Evolutionary conservation across 2,888 invertebrate species (phyloP), one percentile per base, ranked within the genome.

Genomic region (Trissolcus brochymenae): DNA sequence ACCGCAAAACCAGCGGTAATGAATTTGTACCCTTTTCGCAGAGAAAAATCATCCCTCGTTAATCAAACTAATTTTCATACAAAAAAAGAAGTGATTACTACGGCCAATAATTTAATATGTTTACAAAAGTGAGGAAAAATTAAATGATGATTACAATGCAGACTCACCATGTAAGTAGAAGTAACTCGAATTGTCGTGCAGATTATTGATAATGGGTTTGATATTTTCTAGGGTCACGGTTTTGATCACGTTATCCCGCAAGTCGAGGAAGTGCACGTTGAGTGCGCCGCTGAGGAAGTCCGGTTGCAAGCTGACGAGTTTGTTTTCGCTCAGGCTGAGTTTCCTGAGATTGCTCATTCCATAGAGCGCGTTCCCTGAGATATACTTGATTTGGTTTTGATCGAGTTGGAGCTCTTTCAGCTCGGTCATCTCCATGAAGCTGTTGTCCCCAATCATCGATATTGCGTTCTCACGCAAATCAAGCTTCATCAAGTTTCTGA

Each of bases 351-450:
- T 93, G 77, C 92, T 92, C 84, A 96, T 90, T 0, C 95, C 95
- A 76, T 93, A 93, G 84, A 96, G 93, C 17, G 95, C 95, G 71
- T 94, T 92, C 83, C 94, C 94, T 11, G 94, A 94, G 82, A 96
- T 93, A 85, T 93, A 92, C 89, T 93, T 90, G 84, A 94, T 91
- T 81, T 91, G 91, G 86, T 94, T 94, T 85, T 93, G 92, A 84
- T 94, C 94, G 83, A 95, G 89, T 51, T 93, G 91, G 83, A 95
- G 89, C 84, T 94, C 94, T 68, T 92, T 91, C 43, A 95, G 90
- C 83, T 93, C 93, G 90, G 94, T 94, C 87, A 95, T 90, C 86
- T 95, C 95, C 0, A 93, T 92, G 88, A 96, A 96, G 43, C 94
- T 94, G 78, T 94, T 93, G 82, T 95, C 95, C 2, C 94, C 94